These are phyloP conservation scores for Ornithoptera alexandrae DNA, from an alignment of 2,888 invertebrate genomes.

Conservation along the genomic window DNA sequence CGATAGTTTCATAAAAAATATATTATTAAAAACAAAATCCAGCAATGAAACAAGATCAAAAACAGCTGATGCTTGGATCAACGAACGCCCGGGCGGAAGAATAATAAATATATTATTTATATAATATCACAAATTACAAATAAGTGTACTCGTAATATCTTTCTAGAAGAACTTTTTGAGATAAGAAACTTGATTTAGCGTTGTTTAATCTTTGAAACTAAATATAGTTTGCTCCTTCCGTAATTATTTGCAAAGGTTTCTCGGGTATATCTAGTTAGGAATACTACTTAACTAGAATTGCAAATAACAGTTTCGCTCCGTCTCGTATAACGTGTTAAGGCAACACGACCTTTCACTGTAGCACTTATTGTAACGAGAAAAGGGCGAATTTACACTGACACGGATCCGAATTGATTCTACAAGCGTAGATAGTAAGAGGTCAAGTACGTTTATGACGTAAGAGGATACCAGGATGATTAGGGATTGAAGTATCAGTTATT, in stretches of 20 bases:
- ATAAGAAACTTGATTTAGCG: no score
- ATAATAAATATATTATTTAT: no score
- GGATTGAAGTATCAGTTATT: slow-evolving; percentile 29
- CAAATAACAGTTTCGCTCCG: slow-evolving; percentile 3
- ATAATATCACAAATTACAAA: no score
- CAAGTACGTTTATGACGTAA: slow-evolving; percentile 43
- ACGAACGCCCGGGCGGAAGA: no score
- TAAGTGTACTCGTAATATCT: no score
- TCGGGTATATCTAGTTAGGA: background rate
- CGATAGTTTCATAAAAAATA: no score
- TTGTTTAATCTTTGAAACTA: background rate
- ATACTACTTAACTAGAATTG: slow-evolving; percentile 1
- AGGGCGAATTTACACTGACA: background rate
- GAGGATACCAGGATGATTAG: slow-evolving; percentile 42
- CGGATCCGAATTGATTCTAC: slow-evolving; percentile 21
- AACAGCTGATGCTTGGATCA: no score
- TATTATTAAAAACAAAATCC: no score
- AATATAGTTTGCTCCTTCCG: background rate
- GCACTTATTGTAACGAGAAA: background rate
- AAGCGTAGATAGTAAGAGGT: slow-evolving; percentile 39
- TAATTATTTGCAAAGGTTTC: background rate
- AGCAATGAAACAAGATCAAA: no score
- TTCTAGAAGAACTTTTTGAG: no score
- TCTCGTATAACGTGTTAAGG: background rate
- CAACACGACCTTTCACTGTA: background rate